Evolutionary conservation across 2,888 invertebrate species (phyloP), one percentile per base, ranked within the genome.

Genomic region (Leptogaster cylindrica): DNA sequence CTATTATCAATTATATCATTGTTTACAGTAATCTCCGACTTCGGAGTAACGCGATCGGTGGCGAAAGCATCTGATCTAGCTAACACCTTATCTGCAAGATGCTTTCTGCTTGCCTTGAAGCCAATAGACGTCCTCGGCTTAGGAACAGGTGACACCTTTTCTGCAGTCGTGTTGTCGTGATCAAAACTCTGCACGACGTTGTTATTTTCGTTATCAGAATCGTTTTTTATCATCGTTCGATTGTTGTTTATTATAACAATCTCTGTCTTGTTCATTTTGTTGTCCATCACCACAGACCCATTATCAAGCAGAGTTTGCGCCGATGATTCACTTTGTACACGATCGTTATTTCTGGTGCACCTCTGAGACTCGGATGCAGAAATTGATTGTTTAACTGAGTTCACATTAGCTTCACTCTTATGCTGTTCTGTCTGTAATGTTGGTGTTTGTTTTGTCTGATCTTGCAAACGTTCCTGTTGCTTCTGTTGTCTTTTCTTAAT

Each of bases 401-500:
- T 31, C 25, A 16, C 39, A 27, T 39, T 33, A 25, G 31, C 20
- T 8, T 48, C 33, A 44, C 28, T 31, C 55, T 23, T 14, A 39
- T 44, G 16, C 10, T 12, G 48, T 36, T 48, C 20, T 41, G 52
- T 14, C 68, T 50, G 20, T n/a, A n/a, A n/a, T n/a, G n/a, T 70
- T 70, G 39, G 70, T 67, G 67, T 68, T 66, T 64, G 71, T 58
- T 61, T 70, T 68, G 44, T 33, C 33, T 46, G 39, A 66, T 66
- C 51, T 46, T 46, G 39, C 20, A 23, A 76, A 65, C 25, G 77
- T 75, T 39, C 76, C 75, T 70, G 74, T 73, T 70, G 39, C 68
- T 69, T 52, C 23, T 63, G 55, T 68, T 68, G 65, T 55, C 65
- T 33, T 55, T 78, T 77, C 73, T 76, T 78, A 64, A 76, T 74